Percentiles rank a stretch among this genome's conserved stretches.
phyloP scores from a whole-genome alignment of 1,140 invertebrate species.

The Schlechtendalia chinensis region DNA sequence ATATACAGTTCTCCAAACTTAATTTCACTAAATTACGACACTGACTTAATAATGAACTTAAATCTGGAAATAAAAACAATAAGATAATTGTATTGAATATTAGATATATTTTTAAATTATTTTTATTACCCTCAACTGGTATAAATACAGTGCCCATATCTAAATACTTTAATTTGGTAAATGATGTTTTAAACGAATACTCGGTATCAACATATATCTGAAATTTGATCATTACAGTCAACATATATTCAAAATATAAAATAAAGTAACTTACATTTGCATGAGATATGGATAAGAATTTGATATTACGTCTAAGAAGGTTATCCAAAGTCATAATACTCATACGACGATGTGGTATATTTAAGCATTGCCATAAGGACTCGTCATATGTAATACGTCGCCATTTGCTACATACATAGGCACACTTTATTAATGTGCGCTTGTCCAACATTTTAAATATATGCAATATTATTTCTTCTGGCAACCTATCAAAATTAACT shows the following conservation, averaged over 20 bases:
- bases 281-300: constrained; percentile 73
- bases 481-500: constrained; percentile 66
- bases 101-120: neutral
- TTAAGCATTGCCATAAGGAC: constrained; percentile 77
- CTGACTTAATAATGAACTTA: constrained; percentile 65
- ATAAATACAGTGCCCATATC: constrained; percentile 27
- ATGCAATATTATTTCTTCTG: constrained; percentile 80
- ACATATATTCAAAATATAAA: neutral
- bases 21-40: constrained; percentile 76
- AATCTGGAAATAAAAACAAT: constrained; percentile 53
- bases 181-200: constrained; percentile 13
- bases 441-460: constrained; percentile 81
- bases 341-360: constrained; percentile 71
- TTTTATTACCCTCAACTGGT: neutral
- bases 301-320: constrained; percentile 70
- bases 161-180: constrained; percentile 28
- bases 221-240: neutral
- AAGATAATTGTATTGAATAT: neutral
- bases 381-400: constrained; percentile 75
- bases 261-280: constrained; percentile 63
- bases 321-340: constrained; percentile 66
- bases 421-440: constrained; percentile 68
- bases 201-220: constrained; percentile 11
- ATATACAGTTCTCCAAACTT: constrained; percentile 73
- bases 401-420: constrained; percentile 69